Evolutionary conservation across 2,113 vertebrate genomes (phyloP), one percentile per base, ranked within the genome.

Genomic region (Oreotrochilus melanogaster): DNA sequence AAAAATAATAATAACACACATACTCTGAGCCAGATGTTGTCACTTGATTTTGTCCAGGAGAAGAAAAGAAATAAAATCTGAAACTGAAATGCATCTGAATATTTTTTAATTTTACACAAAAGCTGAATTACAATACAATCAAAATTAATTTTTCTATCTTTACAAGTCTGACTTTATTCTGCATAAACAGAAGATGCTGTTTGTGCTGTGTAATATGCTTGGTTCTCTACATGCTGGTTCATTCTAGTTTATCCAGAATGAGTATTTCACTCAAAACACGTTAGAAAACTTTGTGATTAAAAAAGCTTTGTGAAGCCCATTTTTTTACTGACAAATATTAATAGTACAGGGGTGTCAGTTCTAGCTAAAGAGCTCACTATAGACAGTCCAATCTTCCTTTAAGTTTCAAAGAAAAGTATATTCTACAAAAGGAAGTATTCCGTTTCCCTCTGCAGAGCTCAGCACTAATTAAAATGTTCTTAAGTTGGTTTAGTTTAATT

Each of bases 21-120:
- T 50, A 64, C 60, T 14, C 82, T 30, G 67, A 92, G 93, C 93
- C 93, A 96, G 82, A 96, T 95, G 90, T 78, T 94, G 82, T 93
- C 69, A 65, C 90, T 97, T 92, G 82, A 88, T 92, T 83, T 95
- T 93, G 85, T 95, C 79, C 75, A 88, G 84, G 66, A 87, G 61
- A 90, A 94, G 67, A 92, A 86, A 78, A 61, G 61, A 88, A 84
- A 80, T 70, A 83, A 92, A 80, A 86, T 96, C 64, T 45, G 61
- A 92, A 83, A 43, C n/a, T 91, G 64, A 78, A 93, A 35, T 80
- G 48, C 37, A 92, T 91, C 54, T 0, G 50, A 94, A 42, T 84
- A 91, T 81, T 95, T 94, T 75, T 90, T 90, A 83, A 78, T 78
- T 80, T 48, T 78, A 51, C 73, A 62, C 43, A 76, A 80, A 92